Base-by-base conservation (phyloP, 1,140 invertebrate genomes). In the Drosophila ercepeae region DNA sequence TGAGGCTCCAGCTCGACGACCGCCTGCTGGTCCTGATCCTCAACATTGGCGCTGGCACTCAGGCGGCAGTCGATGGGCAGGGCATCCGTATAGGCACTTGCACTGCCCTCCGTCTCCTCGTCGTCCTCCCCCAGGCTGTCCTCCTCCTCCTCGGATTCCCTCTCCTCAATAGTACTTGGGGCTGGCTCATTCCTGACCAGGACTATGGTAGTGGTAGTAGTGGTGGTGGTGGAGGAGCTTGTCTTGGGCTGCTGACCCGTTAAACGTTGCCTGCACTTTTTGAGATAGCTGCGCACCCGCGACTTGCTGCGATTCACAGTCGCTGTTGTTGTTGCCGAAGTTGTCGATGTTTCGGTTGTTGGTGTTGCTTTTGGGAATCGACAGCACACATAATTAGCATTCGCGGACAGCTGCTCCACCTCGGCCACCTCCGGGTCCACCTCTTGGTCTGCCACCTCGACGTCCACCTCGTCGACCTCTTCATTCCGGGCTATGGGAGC, bases 241-340 rank as follows among this genome's bases (percentile, higher is more conserved):
- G 63, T 45, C 53, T 63, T 64, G 25, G 59, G 14, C 52, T 67
- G 73, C 51, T 83, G 79, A 89, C 68, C 91, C 84, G 65, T 89
- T 72, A 92, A 71, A 9, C 88, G 92, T 65, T 92, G 91, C 81
- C 91, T 93, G 70, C 92, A 93, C 77, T 92, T 92, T 76, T 91
- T 92, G 6, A 93, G 75, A 68, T 93, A 93, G 50, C 90, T 92
- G 76, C 92, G 92, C 32, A 93, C 92, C 68, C 92, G 92, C 57
- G 92, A 91, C 83, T 92, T 92, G 72, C 91, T 92, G 64, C 91
- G 91, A 53, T 48, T 84, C 59, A 61, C 39, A 36, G 60, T 67
- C 49, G 23, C 52, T 29, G 51, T 39, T 41, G 51, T 19, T 18
- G 57, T 41, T 5, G 67, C 11, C 11, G 54, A 42, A 27, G 57